Percentiles rank a stretch among this genome's conserved stretches.
phyloP scores from a whole-genome alignment of 92 coral and sea anemone species.

The Phenganax marumi region DNA sequence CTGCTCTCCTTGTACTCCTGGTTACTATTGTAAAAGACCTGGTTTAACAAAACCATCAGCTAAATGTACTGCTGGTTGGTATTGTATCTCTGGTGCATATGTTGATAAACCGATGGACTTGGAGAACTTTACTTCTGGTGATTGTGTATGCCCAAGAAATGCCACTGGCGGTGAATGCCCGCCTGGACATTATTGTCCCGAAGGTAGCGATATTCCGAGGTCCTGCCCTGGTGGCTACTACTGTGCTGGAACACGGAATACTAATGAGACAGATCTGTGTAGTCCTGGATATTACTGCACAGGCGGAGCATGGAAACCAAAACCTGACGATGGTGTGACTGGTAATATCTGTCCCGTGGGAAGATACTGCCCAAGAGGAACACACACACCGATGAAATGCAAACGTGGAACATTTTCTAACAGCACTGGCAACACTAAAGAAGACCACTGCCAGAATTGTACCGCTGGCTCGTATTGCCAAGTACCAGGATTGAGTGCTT shows the following conservation, averaged over 20 bases:
- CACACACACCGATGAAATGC: conserved; percentile 67
- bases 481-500: conserved; percentile 67
- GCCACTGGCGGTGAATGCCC: conserved; percentile 98
- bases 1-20: conserved; percentile 89
- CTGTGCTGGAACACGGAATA: conserved; percentile 73
- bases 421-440: conserved; percentile 72
- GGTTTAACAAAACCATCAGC: conserved; percentile 84
- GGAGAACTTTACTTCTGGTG: conserved; percentile 91
- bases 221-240: conserved; percentile 82
- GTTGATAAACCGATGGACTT: conserved; percentile 75
- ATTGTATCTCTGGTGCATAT: conserved; percentile 90
- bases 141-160: conserved; percentile 85
- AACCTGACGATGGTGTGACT: conserved; percentile 81
- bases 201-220: conserved; percentile 76
- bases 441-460: conserved; percentile 61
- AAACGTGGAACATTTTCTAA: conserved; percentile 83
- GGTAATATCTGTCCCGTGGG: conserved; percentile 87
- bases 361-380: conserved; percentile 68
- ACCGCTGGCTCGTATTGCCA: conserved; percentile 80
- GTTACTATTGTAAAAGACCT: conserved; percentile 69
- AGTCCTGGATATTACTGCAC: conserved; percentile 88
- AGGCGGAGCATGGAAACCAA: conserved; percentile 72
- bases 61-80: conserved; percentile 82
- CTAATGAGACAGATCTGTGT: conserved; percentile 66
- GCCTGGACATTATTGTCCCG: conserved; percentile 88